phyloP scores from a whole-genome alignment of 1,140 invertebrate genomes.

The Euwallacea similis region DNA sequence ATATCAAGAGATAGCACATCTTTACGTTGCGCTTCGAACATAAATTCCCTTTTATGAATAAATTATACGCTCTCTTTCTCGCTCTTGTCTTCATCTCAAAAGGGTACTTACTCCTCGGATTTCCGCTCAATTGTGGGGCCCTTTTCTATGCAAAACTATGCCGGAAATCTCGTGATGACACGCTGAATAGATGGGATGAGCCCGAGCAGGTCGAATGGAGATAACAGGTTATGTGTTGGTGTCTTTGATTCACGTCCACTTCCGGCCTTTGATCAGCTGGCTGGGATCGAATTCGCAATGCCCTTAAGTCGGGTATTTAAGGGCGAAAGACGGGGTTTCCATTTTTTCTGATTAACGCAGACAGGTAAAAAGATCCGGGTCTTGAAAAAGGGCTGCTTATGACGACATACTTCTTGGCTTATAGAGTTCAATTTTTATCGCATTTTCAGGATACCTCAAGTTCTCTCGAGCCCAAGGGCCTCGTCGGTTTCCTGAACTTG shows the following conservation, averaged over 20 bases:
- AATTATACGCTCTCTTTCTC: slow-evolving; percentile 17
- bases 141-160: slow-evolving; percentile 23
- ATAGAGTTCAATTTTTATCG: too few relatives aligned
- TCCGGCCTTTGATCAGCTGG: slow-evolving; percentile 30
- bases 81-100: not conserved
- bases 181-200: slow-evolving; percentile 24
- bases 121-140: slow-evolving; percentile 8
- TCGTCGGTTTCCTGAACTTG: too few relatives aligned
- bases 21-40: slow-evolving; percentile 31
- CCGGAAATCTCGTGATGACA: slow-evolving; percentile 29
- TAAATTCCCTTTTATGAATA: slow-evolving; percentile 39
- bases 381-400: too few relatives aligned
- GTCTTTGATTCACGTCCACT: slow-evolving; percentile 21
- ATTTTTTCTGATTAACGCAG: too few relatives aligned
- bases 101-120: not conserved
- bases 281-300: slow-evolving; percentile 21
- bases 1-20: slow-evolving; percentile 37
- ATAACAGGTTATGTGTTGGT: slow-evolving; percentile 35
- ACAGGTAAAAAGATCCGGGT: too few relatives aligned
- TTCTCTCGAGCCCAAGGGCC: too few relatives aligned
- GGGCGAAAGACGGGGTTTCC: too few relatives aligned
- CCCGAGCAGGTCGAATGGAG: slow-evolving; percentile 22
- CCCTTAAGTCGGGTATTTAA: not conserved
- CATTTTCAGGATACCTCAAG: too few relatives aligned
- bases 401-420: too few relatives aligned